Evolutionary conservation across 1,140 invertebrate species (phyloP).

Genomic region (Euwallacea fornicatus): DNA sequence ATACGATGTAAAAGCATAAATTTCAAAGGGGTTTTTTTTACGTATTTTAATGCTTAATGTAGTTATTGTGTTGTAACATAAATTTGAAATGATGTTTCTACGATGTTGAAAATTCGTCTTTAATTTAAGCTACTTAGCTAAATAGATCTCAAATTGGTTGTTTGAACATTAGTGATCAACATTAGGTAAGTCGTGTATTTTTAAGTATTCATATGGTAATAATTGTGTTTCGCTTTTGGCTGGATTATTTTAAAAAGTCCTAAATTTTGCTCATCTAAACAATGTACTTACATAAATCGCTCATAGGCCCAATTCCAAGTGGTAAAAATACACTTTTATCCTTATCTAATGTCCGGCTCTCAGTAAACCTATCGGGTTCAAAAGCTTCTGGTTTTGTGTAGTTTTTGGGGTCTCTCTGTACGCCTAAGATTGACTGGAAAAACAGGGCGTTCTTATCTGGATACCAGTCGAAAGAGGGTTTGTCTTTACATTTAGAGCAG

Average conservation of each 20-base stretch:
- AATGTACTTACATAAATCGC: constrained; percentile 22
- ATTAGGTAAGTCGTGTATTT: too few species aligned
- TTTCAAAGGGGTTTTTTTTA: too few species aligned
- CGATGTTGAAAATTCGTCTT: too few species aligned
- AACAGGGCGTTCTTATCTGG: constrained; percentile 49
- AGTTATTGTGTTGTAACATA: too few species aligned
- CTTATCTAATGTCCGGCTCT: constrained; percentile 39
- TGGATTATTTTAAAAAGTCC: background rate
- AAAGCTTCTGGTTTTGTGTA: constrained; percentile 40
- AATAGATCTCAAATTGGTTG: too few species aligned
- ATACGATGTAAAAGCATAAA: too few species aligned
- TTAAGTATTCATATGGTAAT: too few species aligned
- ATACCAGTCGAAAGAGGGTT: constrained; percentile 6
- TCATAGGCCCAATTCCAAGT: constrained; percentile 26
- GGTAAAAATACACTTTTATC: constrained; percentile 29
- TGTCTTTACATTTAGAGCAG: constrained; percentile 6
- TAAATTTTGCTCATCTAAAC: background rate
- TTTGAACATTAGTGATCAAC: too few species aligned
- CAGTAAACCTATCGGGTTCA: constrained; percentile 47
- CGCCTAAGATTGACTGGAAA: constrained; percentile 56
- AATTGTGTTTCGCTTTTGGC: background rate
- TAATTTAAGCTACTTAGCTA: too few species aligned
- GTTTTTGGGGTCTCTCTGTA: constrained; percentile 62
- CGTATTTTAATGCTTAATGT: too few species aligned
- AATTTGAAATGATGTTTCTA: too few species aligned